Conservation (phyloP, 1,140 invertebrate genomes). For the Drosophila kohkoa region DNA sequence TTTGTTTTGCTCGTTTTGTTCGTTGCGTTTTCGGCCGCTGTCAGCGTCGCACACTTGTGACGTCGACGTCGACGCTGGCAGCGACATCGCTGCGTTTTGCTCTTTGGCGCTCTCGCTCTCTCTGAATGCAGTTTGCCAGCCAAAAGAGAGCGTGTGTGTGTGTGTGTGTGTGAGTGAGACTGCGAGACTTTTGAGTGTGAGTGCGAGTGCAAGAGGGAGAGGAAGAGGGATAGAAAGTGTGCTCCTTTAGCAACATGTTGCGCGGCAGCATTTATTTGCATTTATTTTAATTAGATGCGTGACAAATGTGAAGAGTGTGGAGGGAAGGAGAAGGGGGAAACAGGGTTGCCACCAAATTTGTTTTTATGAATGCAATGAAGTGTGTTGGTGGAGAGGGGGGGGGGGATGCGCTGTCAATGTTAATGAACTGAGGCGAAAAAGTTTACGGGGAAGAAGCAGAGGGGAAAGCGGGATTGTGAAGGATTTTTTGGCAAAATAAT, state of each 20-base stretch:
- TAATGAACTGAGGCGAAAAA: slow-evolving; percentile 39
- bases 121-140: slow-evolving; percentile 28
- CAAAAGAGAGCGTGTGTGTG: slow-evolving; percentile 1
- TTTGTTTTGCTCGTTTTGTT: slow-evolving; percentile 84
- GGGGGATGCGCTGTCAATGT: slow-evolving; percentile 19
- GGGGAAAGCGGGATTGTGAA: not conserved
- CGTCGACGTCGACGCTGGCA: not conserved
- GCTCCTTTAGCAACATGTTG: slow-evolving; percentile 72
- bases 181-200: too few species aligned
- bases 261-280: slow-evolving; percentile 29
- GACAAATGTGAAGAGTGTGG: not conserved
- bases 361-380: slow-evolving; percentile 33
- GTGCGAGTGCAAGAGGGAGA: slow-evolving; percentile 15
- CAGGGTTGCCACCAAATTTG: not conserved
- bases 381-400: not conserved
- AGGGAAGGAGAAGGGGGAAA: not conserved
- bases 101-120: slow-evolving; percentile 16
- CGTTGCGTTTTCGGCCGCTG: slow-evolving; percentile 69
- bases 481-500: slow-evolving; percentile 16
- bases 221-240: slow-evolving; percentile 9
- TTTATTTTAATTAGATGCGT: slow-evolving; percentile 46
- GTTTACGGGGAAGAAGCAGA: not conserved
- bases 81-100: slow-evolving; percentile 12
- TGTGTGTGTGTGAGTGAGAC: too few species aligned
- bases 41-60: not conserved